Evolutionary conservation across 1,140 invertebrate genomes (phyloP), one percentile per base, ranked within the genome.

Genomic region (Carposina sasakii): DNA sequence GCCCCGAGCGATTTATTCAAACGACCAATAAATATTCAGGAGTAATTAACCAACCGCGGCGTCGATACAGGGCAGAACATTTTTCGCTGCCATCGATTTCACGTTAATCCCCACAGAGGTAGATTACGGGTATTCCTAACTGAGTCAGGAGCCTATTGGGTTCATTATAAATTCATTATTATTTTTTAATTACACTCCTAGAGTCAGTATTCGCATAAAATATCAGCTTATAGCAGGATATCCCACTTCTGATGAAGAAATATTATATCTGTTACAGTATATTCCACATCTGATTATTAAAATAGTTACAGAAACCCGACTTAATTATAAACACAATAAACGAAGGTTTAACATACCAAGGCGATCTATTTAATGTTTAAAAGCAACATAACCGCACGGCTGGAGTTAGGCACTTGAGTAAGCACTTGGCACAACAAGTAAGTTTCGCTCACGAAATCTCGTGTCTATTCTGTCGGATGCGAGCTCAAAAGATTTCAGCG

Each of bases 11-110:
- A 75, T 76, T 75, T 81, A 77, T 77, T 77, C 72, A 76, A 81
- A 81, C 66, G 76, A 76, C 69, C 69, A 73, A 77, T 81, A 81
- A 81, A 81, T 81, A 81, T 81, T 76, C 74, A 81, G 70, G 63
- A 81, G 72, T 77, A 77, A 79, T 81, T 76, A 81, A 81, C 72
- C 70, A 58, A 13, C 19, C 63, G 54, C 61, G 62, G 56, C 60
- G 60, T 66, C 71, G 65, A 76, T 75, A 71, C 63, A 51, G 58
- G 40, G 59, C 52, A 49, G 71, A 67, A 75, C 69, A 75, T 79
- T 75, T 79, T 72, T 71, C 57, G 57, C 54, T 52, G 62, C 55
- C 55, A 63, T 60, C 69, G 63, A 65, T 71, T 67, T 64, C 49
- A 51, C 66, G 62, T 62, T 69, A 74, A 78, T 70, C 71, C 65